Conservation (phyloP, 2,797 vertebrate species). For the Enoplosus armatus region DNA sequence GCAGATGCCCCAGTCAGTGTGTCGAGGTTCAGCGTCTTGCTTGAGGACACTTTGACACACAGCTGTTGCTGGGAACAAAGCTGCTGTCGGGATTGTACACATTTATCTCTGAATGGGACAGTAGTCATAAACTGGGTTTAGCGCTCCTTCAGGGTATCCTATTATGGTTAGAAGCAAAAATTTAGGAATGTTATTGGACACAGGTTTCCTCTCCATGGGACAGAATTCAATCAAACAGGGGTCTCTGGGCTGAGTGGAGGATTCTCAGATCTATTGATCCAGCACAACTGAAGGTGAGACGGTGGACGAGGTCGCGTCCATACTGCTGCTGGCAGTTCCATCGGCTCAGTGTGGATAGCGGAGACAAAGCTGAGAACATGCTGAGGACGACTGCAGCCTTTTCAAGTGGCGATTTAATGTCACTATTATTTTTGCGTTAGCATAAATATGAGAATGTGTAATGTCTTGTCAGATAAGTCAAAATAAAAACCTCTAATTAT, state of each 20-base stretch:
- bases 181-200: background rate
- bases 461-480: background rate
- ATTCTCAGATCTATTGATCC: background rate
- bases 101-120: background rate
- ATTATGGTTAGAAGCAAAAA: background rate
- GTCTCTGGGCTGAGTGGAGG: background rate
- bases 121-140: background rate
- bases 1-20: conserved; percentile 10
- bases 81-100: background rate
- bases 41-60: conserved; percentile 25
- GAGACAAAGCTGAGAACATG: background rate
- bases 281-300: no score
- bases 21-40: conserved; percentile 23
- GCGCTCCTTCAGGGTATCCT: background rate
- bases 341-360: background rate
- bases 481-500: background rate
- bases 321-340: no score
- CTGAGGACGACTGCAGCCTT: background rate
- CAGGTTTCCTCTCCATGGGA: no score
- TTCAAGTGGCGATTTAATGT: background rate
- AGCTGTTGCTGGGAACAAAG: background rate
- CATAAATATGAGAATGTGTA: background rate
- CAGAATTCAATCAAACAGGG: no score
- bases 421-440: background rate
- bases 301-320: no score